These are phyloP conservation scores for Sitophilus oryzae DNA, from an alignment of 1,140 invertebrate genomes.

Conservation along the genomic window DNA sequence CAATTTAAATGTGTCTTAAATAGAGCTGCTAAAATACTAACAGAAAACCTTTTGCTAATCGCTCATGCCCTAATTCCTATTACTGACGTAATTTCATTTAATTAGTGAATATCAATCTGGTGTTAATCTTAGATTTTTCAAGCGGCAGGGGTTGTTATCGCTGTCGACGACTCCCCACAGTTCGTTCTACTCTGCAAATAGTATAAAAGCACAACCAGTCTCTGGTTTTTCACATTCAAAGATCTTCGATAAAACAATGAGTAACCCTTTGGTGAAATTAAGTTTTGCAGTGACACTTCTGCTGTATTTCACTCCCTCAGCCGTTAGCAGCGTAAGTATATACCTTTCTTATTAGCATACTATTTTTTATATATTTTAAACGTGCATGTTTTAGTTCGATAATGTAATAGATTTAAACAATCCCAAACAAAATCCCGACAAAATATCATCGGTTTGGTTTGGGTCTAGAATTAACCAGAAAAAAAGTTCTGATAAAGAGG, in stretches of 20 bases:
- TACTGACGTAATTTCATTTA: background rate
- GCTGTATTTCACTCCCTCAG: conserved; percentile 1
- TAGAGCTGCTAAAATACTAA: too few relatives aligned
- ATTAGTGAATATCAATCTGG: background rate
- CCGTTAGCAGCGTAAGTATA: conserved; percentile 8
- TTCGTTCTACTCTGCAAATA: conserved; percentile 9
- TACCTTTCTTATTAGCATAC: too few relatives aligned
- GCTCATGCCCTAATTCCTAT: conserved; percentile 1
- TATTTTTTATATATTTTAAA: too few relatives aligned
- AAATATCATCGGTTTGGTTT: conserved; percentile 17
- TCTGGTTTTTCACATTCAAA: conserved; percentile 5
- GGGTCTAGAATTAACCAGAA: conserved; percentile 13
- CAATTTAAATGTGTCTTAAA: too few relatives aligned
- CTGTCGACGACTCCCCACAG: conserved; percentile 22
- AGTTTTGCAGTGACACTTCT: conserved; percentile 2
- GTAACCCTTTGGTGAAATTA: conserved; percentile 4
- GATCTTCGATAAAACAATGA: conserved; percentile 12
- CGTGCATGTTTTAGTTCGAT: background rate
- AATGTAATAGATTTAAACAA: conserved; percentile 3
- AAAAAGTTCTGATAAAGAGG: conserved; percentile 4
- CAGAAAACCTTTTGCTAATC: too few relatives aligned
- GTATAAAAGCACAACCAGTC: conserved; percentile 22
- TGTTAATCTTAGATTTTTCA: conserved; percentile 8
- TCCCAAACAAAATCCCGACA: background rate
- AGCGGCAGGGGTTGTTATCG: conserved; percentile 29